These are phyloP conservation scores for Meleagris gallopavo DNA, from an alignment of 2,113 vertebrate genomes.

Conservation along the genomic window DNA sequence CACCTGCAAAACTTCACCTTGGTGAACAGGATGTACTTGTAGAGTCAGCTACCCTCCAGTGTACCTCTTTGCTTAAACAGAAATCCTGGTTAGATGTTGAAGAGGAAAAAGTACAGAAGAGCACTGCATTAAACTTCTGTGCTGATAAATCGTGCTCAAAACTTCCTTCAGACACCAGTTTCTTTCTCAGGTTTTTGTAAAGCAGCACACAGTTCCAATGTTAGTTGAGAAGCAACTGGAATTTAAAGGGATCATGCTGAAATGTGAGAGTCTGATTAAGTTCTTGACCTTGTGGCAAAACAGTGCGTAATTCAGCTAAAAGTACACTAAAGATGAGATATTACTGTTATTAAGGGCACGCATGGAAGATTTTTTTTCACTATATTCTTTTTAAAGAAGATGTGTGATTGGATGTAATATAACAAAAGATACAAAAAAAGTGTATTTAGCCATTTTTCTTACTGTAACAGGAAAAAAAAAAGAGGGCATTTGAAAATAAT, in stretches of 20 bases:
- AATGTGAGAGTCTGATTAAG: not conserved
- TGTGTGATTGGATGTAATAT: not conserved
- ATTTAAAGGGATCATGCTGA: not conserved
- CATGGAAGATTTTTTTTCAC: not conserved
- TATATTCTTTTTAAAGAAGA: not conserved
- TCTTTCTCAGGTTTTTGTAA: not conserved
- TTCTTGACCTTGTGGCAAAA: not conserved
- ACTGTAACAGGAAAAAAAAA: not conserved
- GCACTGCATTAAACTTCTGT: not conserved
- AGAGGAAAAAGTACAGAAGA: not conserved
- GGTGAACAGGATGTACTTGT: constrained; percentile 19
- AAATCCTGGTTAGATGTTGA: not conserved
- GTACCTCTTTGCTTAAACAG: not conserved
- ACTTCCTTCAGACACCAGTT: not conserved
- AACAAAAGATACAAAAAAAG: not conserved
- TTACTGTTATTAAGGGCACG: not conserved
- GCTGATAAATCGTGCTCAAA: not conserved
- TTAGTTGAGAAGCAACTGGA: not conserved
- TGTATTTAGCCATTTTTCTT: not conserved
- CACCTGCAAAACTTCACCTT: constrained; percentile 54
- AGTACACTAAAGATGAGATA: not conserved
- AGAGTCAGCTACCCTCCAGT: not conserved
- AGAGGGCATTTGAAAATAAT: not conserved
- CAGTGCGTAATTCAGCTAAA: not conserved
- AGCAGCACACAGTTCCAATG: not conserved